phyloP scores from a whole-genome alignment of 1,140 invertebrate genomes.

The Dinoponera quadriceps region DNA sequence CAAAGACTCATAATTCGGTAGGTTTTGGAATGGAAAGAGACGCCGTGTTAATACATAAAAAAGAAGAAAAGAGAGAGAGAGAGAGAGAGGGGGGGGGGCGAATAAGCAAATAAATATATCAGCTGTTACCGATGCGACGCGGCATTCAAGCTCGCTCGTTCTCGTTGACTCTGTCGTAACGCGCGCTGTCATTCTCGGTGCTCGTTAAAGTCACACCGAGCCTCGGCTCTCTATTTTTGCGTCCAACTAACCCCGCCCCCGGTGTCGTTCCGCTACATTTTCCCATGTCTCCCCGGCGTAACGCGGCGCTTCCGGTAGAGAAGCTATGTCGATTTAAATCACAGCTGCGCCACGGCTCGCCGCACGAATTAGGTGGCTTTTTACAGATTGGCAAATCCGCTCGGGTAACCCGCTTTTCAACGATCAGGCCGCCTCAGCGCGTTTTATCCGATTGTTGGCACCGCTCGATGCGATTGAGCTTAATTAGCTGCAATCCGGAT shows the following conservation, averaged over 20 bases:
- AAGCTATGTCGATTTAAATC: conserved; percentile 9
- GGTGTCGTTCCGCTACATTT: conserved; percentile 27
- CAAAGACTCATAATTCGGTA: conserved; percentile 1
- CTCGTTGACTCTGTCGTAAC: not conserved
- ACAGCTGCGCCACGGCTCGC: conserved; percentile 1
- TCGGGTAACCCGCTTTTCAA: conserved; percentile 23
- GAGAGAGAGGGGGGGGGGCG: no score
- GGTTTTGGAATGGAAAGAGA: not conserved
- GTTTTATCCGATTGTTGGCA: conserved; percentile 39
- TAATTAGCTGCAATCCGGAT: conserved; percentile 42
- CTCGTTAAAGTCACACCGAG: conserved; percentile 68
- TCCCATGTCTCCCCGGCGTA: conserved; percentile 24
- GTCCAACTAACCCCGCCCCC: conserved; percentile 10
- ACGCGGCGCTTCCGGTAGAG: conserved; percentile 17
- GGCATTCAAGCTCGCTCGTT: not conserved
- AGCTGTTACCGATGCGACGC: not conserved
- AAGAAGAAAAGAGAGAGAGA: not conserved
- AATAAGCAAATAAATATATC: conserved; percentile 29
- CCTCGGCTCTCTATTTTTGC: conserved; percentile 72
- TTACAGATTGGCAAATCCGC: conserved; percentile 6
- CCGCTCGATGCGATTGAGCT: conserved; percentile 15
- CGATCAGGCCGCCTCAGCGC: not conserved
- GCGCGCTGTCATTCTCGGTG: conserved; percentile 47
- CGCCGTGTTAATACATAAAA: conserved; percentile 5
- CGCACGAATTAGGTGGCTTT: conserved; percentile 5